Base-by-base conservation (phyloP, 2,888 invertebrate species). In the Polyommatus iphigenia region DNA sequence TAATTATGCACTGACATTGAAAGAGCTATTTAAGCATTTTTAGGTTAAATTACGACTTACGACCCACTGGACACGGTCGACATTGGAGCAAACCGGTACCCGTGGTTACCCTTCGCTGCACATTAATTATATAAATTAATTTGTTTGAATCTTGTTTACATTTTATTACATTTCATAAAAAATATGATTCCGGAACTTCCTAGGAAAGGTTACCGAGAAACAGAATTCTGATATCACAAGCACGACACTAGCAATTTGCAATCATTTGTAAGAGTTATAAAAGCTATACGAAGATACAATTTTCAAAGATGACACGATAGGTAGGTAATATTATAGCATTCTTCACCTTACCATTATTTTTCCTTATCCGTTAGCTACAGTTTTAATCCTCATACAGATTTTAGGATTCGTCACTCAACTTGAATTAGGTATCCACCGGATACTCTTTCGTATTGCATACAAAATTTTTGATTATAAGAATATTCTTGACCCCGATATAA, bases 21-120 rank as follows among this genome's bases (percentile, higher is more conserved):
- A 72, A 36, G 41, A 57, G 73, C 15, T 78, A 80, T 80, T 80
- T 78, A 73, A 79, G 80, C 80, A 79, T 79, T 79, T 88, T 77
- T 72, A 71, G 77, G 54, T 87, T 88, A 87, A 89, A 89, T 85
- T 86, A 86, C 87, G 85, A 18, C 67, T 29, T 89, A 90, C 91
- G 90, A 90, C 92, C 91, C 91, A 91, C 91, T 84, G 82, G 85
- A 88, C 91, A 90, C 92, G 91, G 91, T 92, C 92, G 93, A 88
- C 87, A 87, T 89, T 87, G 87, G 88, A 88, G 87, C 87, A 89
- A 92, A 93, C 93, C 93, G 93, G 93, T 92, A 92, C 86, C 86
- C 88, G 89, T 84, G 89, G 92, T 90, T 91, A 90, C 91, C 92
- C 92, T 92, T 91, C 93, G 89, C 87, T 88, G 88, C 87, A 85